These are phyloP conservation scores for Hesperia comma DNA, from an alignment of 2,888 invertebrate genomes.

Conservation along the genomic window DNA sequence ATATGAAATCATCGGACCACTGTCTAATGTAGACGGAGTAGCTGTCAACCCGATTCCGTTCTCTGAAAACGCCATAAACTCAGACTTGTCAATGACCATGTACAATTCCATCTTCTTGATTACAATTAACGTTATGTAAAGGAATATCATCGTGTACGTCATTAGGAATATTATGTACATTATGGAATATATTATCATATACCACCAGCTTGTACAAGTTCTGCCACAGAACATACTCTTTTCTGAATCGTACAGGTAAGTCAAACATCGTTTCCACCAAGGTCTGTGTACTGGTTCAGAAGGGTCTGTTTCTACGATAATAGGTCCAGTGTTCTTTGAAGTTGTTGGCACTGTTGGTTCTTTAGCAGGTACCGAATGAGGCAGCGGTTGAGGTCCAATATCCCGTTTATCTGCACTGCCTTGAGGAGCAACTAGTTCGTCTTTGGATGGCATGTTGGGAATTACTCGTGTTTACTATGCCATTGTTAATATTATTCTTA, in stretches of 20 bases:
- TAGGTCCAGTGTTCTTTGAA: slow-evolving; percentile 36
- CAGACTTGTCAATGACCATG: slow-evolving; percentile 45
- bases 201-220: slow-evolving; percentile 62
- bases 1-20: slow-evolving; percentile 67
- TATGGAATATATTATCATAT: slow-evolving; percentile 58
- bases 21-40: slow-evolving; percentile 59
- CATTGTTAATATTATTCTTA: not conserved
- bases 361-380: slow-evolving; percentile 16
- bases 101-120: slow-evolving; percentile 52
- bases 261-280: slow-evolving; percentile 45
- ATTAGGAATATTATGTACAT: slow-evolving; percentile 65
- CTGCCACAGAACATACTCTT: slow-evolving; percentile 57
- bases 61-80: slow-evolving; percentile 54
- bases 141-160: slow-evolving; percentile 60
- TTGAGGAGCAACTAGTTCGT: slow-evolving; percentile 4
- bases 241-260: slow-evolving; percentile 57
- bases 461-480: not conserved
- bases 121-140: slow-evolving; percentile 56
- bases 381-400: not conserved
- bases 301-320: slow-evolving; percentile 5
- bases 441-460: slow-evolving; percentile 22
- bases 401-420: slow-evolving; percentile 1
- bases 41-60: slow-evolving; percentile 66
- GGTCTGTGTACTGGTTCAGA: slow-evolving; percentile 33
- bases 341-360: slow-evolving; percentile 35